Evolutionary conservation across 92 coral and sea anemone genomes (phyloP).

Genomic region (Epizoanthus stellaris): DNA sequence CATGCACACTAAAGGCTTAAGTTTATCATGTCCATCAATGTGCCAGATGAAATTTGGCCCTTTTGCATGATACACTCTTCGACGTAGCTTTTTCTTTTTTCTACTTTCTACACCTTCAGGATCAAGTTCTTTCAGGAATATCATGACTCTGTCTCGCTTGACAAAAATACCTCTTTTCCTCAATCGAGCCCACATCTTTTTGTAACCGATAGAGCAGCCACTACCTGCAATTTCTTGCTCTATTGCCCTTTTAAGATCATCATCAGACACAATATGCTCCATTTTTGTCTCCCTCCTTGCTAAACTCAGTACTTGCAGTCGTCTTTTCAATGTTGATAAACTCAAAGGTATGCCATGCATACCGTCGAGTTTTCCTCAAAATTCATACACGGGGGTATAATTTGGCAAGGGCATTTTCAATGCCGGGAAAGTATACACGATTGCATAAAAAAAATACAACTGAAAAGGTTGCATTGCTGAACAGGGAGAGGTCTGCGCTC

Average conservation of each 20-base stretch:
- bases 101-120: constrained; percentile 70
- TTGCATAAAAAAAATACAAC: too few relatives aligned
- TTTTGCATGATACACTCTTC: constrained; percentile 38
- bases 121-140: constrained; percentile 37
- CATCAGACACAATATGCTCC: neutral
- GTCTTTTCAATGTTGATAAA: constrained; percentile 57
- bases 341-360: constrained; percentile 55
- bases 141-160: constrained; percentile 44
- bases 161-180: constrained; percentile 44
- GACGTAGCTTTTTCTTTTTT: constrained; percentile 36
- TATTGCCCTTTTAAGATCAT: constrained; percentile 30
- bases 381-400: too few relatives aligned
- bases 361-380: neutral
- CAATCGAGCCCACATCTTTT: constrained; percentile 53
- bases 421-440: too few relatives aligned
- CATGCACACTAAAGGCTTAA: constrained; percentile 43
- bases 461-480: too few relatives aligned
- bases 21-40: constrained; percentile 43
- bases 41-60: constrained; percentile 56
- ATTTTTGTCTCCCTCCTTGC: constrained; percentile 26
- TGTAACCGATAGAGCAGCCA: constrained; percentile 56
- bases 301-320: constrained; percentile 40
- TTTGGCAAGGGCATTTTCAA: too few relatives aligned
- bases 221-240: constrained; percentile 55
- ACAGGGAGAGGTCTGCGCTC: too few relatives aligned